Evolutionary conservation across 2,797 vertebrate genomes (phyloP).

Genomic region (Smutsia temminckii): DNA sequence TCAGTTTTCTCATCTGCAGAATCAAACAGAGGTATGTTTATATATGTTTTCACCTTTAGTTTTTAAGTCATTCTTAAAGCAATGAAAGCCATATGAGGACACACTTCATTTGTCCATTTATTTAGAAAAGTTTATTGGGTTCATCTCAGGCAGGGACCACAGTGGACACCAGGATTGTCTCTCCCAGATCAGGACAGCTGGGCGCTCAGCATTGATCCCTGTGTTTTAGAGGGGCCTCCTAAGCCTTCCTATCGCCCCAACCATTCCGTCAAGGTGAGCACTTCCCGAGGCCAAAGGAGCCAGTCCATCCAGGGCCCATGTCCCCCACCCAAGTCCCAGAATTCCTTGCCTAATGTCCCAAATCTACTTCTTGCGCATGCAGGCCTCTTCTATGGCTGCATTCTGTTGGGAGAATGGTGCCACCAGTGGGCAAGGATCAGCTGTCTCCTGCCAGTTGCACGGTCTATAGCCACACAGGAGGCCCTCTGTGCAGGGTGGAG

Average conservation of each 20-base stretch:
- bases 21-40: background rate
- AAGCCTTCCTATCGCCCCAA: background rate
- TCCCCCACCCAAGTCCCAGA: background rate
- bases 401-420: accelerated
- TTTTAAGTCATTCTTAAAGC: background rate
- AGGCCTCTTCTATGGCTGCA: background rate
- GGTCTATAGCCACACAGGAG: accelerated
- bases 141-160: background rate
- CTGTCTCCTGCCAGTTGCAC: accelerated
- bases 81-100: accelerated
- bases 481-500: no score
- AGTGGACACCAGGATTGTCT: background rate
- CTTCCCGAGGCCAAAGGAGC: background rate
- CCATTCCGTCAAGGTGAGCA: accelerated
- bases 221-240: background rate
- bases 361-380: no score
- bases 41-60: background rate
- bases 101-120: accelerated
- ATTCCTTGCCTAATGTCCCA: background rate
- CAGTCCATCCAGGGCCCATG: no score
- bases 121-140: background rate
- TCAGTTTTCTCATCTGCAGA: background rate
- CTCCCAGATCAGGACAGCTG: accelerated
- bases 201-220: accelerated
- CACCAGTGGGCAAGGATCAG: accelerated